phyloP scores from a whole-genome alignment of 2,888 invertebrate species.

The Phyto melanocephala region DNA sequence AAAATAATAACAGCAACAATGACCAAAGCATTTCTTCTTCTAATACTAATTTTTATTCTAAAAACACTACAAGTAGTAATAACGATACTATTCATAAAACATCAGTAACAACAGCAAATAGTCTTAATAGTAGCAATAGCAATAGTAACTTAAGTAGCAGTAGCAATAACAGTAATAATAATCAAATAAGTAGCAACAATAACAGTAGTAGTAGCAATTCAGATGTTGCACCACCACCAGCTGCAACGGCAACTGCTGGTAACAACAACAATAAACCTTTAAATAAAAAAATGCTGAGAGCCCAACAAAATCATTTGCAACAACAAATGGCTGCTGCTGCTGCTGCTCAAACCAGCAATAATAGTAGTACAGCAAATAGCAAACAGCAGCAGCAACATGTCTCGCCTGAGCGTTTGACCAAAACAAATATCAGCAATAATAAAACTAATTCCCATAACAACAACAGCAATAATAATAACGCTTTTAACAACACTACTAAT shows the following conservation, averaged over 20 bases:
- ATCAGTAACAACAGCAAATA: conserved; percentile 61
- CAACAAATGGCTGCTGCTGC: conserved; percentile 68
- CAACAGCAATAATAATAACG: conserved; percentile 33
- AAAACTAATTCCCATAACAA: conserved; percentile 31
- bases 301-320: conserved; percentile 76
- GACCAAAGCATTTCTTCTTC: conserved; percentile 63
- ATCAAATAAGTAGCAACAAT: conserved; percentile 52
- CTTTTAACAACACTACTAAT: conserved; percentile 48
- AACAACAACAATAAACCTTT: conserved; percentile 70
- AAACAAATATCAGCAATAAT: conserved; percentile 35
- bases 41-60: conserved; percentile 26
- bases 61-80: conserved; percentile 57
- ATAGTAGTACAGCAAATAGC: conserved; percentile 37
- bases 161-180: conserved; percentile 48
- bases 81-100: conserved; percentile 74
- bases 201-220: conserved; percentile 58
- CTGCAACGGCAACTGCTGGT: conserved; percentile 38
- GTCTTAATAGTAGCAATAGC: conserved; percentile 64
- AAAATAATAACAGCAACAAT: conserved; percentile 65
- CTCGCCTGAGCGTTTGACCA: conserved; percentile 58
- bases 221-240: conserved; percentile 43
- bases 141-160: conserved; percentile 62
- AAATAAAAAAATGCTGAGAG: conserved; percentile 78
- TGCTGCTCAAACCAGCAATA: conserved; percentile 51
- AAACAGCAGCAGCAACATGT: conserved; percentile 54